Conservation (phyloP, 2,113 vertebrate genomes). For the Myxocyprinus asiaticus region DNA sequence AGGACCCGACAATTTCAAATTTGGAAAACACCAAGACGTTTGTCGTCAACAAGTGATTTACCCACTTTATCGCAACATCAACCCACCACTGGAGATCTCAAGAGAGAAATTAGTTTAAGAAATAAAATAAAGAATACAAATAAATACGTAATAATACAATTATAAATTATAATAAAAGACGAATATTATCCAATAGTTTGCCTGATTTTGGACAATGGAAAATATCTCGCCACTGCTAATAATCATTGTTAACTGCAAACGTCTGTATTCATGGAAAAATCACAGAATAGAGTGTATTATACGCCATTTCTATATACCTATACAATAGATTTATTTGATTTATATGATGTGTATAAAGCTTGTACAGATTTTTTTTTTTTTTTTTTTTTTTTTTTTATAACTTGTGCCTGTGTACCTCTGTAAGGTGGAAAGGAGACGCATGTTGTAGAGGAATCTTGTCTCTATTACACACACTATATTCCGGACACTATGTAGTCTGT, state of each 20-base stretch:
- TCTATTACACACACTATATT: slow-evolving; percentile 99
- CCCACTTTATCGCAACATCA: slow-evolving; percentile 57
- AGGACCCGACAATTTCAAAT: slow-evolving; percentile 57
- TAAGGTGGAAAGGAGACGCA: slow-evolving; percentile 87
- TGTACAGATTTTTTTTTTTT: slow-evolving; percentile 81
- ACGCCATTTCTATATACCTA: slow-evolving; percentile 69
- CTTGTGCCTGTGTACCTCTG: slow-evolving; percentile 92
- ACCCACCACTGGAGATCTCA: no score
- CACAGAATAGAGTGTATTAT: slow-evolving; percentile 81
- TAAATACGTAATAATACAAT: background rate
- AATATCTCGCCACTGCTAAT: slow-evolving; percentile 69
- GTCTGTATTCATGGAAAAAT: slow-evolving; percentile 70
- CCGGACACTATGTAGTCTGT: slow-evolving; percentile 99
- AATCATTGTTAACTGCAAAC: slow-evolving; percentile 62
- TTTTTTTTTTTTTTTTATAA: slow-evolving; percentile 84
- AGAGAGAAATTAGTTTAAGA: no score
- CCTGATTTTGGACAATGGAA: slow-evolving; percentile 52
- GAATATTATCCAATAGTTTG: background rate
- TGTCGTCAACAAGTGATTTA: slow-evolving; percentile 61
- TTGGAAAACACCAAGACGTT: slow-evolving; percentile 41
- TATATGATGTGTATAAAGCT: slow-evolving; percentile 82
- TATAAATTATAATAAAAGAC: background rate
- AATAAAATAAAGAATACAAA: slow-evolving; percentile 4
- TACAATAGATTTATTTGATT: slow-evolving; percentile 79
- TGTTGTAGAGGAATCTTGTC: slow-evolving; percentile 92